Conservation (phyloP, 2,797 vertebrate species). For the Lateolabrax maculatus region DNA sequence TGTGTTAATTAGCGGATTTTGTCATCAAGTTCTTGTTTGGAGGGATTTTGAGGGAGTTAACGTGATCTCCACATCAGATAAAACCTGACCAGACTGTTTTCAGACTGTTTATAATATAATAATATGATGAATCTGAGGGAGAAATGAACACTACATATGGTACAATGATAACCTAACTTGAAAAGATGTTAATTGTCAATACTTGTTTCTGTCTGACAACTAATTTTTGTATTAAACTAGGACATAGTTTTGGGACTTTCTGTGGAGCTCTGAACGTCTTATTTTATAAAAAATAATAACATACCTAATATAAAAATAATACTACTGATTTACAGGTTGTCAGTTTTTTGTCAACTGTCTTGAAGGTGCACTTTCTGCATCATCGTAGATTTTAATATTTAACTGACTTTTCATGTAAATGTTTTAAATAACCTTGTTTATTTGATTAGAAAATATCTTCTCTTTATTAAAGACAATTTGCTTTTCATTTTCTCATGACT, state of each 20-base stretch:
- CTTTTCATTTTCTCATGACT: not conserved
- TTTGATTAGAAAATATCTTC: conserved; percentile 11
- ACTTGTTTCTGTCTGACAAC: conserved; percentile 6
- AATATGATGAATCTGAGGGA: not conserved
- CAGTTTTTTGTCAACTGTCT: conserved; percentile 6
- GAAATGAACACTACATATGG: conserved; percentile 5
- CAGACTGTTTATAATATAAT: not conserved
- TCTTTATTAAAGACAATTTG: conserved; percentile 38
- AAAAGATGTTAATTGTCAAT: conserved; percentile 21
- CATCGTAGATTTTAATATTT: conserved; percentile 25
- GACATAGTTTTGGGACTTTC: not conserved
- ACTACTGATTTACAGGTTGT: conserved; percentile 47
- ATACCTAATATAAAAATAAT: conserved; percentile 8
- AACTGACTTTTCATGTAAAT: conserved; percentile 1
- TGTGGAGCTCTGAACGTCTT: conserved; percentile 19
- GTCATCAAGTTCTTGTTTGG: not conserved
- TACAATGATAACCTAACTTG: conserved; percentile 23
- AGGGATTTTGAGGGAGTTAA: not conserved
- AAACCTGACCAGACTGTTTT: not conserved
- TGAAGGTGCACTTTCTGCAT: conserved; percentile 5
- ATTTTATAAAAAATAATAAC: conserved; percentile 5
- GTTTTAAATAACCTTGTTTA: conserved; percentile 22
- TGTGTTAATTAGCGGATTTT: not conserved
- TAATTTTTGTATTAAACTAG: conserved; percentile 9
- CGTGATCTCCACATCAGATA: conserved; percentile 15